Percentiles rank a stretch among this genome's conserved stretches.
These are phyloP conservation scores for Apis cerana DNA, from an alignment of 1,140 invertebrate species.

Conservation along the genomic window DNA sequence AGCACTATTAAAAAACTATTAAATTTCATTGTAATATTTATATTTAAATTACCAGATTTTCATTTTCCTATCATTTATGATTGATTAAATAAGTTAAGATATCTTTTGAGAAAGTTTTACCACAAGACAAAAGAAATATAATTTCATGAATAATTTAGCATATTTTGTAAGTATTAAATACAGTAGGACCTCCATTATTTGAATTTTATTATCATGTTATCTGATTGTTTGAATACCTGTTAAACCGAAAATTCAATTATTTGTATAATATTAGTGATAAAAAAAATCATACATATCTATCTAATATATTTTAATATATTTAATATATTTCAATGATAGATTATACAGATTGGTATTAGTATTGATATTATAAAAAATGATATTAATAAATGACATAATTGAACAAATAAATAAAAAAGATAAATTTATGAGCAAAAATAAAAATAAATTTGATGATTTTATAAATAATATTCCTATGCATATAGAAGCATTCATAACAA, in stretches of 20 bases:
- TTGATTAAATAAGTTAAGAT: slow-evolving; percentile 1
- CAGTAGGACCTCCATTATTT: no score
- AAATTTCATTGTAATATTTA: slow-evolving; percentile 31
- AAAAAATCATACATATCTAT: no score
- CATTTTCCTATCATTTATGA: slow-evolving; percentile 36
- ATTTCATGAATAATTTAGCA: neutral
- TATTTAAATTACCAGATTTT: slow-evolving; percentile 40
- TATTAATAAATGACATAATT: slow-evolving; percentile 23
- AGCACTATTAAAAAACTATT: slow-evolving; percentile 68
- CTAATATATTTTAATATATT: no score
- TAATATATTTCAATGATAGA: no score
- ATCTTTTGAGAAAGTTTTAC: slow-evolving; percentile 1
- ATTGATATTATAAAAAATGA: slow-evolving; percentile 12
- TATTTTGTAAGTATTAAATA: slow-evolving; percentile 18
- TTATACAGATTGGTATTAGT: neutral
- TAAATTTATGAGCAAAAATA: neutral
- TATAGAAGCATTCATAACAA: no score
- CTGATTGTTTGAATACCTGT: no score
- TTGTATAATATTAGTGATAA: no score
- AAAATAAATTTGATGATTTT: no score
- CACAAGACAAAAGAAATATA: neutral
- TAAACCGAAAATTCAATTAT: no score
- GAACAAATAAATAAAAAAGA: neutral
- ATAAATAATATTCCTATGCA: no score
- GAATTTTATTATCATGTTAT: no score